Base-by-base conservation (phyloP, 1,140 invertebrate species). In the Brachionus plicatilis region DNA sequence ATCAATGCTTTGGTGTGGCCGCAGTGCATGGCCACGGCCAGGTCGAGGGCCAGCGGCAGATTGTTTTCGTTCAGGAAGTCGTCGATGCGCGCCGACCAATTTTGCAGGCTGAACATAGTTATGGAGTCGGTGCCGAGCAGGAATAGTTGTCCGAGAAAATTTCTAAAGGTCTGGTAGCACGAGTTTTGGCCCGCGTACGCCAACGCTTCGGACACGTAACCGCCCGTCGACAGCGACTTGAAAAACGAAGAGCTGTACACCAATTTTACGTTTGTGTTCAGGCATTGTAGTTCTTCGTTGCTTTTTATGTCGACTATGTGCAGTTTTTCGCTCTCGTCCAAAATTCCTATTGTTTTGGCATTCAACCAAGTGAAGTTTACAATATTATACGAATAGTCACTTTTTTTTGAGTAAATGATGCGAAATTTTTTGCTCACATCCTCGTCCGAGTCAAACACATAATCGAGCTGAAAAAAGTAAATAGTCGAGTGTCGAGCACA, bases 231-330 rank as follows among this genome's bases (percentile, higher is more conserved):
- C 29, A 93, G 86, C 50, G 93, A 93, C 89, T 98, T 97, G 87
- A 97, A 98, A 90, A 96, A 94, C 86, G 94, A 95, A 33, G 94
- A 95, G 33, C 89, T 90, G 89, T 97, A 98, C 0, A 97, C 94
- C 45, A 98, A 91, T 83, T 94, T 93, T 14, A 95, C 93, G 86
- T 93, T 92, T 45, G 27, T 82, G 12, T 24, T 68, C 8, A 82
- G 4, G 20, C 37, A 43, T 82, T 82, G 79, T 20, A 82, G n/a
- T 68, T 82, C 79, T 65, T 82, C 79, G 29, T 68, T 68, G 17
- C 33, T 65, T 68, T 82, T 82, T 29, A 82, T 82, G 24, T 82
- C 79, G 86, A 96, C 91, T 27, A 98, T 90, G 89, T 95, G 94
- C 78, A 97, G 88, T 84, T 93, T 94, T 89, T 98, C 96, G 85